Conservation (phyloP, 2,888 invertebrate species). For the Eudasyphora cyanicolor region DNA sequence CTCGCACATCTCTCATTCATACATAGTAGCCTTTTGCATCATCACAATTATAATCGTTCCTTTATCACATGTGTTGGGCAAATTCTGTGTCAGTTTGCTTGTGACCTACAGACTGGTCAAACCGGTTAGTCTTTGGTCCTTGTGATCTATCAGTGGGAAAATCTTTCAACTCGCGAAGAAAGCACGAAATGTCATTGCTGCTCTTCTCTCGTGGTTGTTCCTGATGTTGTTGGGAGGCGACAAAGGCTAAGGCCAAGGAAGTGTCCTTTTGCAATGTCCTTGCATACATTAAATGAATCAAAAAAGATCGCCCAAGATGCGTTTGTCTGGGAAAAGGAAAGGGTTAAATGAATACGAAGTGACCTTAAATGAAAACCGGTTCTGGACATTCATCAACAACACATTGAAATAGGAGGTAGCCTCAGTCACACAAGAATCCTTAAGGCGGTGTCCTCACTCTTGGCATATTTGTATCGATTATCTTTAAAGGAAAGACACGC, state of each 20-base stretch:
- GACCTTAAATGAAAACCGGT: constrained; percentile 72
- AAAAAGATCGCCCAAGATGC: constrained; percentile 7
- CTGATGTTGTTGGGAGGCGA: too few species aligned
- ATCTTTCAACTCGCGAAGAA: constrained; percentile 53
- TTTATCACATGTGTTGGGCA: constrained; percentile 53
- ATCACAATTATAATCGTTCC: background rate
- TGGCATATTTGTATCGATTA: constrained; percentile 20
- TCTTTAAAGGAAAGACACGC: background rate
- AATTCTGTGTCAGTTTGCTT: constrained; percentile 32
- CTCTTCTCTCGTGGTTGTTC: too few species aligned
- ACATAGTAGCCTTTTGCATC: background rate
- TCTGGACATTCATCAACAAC: constrained; percentile 71
- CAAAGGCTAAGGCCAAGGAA: constrained; percentile 56
- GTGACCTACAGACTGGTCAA: constrained; percentile 78
- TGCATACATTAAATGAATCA: constrained; percentile 73
- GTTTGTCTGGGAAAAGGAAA: constrained; percentile 59
- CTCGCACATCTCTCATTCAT: background rate
- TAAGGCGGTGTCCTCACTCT: background rate
- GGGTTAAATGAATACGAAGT: constrained; percentile 56
- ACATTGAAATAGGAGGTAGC: background rate
- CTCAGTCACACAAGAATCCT: background rate
- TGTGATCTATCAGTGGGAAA: constrained; percentile 61
- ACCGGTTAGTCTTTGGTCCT: constrained; percentile 72
- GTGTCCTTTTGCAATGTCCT: constrained; percentile 79
- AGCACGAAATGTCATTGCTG: constrained; percentile 43